A percentile compares a stretch with the other conserved stretches of the same genome.
These are phyloP conservation scores for Mormyrops attenuatus DNA, from an alignment of 2,797 vertebrate species.

Conservation along the genomic window DNA sequence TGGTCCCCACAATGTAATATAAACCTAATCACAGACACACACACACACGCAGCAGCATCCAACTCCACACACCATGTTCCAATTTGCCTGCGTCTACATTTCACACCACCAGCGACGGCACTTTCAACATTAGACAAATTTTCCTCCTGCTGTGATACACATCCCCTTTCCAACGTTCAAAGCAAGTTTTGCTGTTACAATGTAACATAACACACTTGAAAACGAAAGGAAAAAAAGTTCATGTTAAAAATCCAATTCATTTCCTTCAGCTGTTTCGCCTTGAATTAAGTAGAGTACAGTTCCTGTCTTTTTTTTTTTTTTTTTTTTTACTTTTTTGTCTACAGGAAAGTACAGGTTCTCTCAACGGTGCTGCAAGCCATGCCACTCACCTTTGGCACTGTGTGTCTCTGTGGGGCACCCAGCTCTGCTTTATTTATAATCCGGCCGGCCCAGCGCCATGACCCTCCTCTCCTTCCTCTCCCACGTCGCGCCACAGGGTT, in stretches of 20 bases:
- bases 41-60: background rate
- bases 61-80: background rate
- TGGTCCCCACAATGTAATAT: background rate
- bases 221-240: background rate
- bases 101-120: background rate
- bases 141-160: conserved; percentile 1
- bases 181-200: background rate
- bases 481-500: conserved; percentile 66
- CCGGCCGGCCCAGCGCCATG: conserved; percentile 59
- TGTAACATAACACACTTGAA: background rate
- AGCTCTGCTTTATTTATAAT: conserved; percentile 71
- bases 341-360: conserved; percentile 47
- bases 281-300: background rate
- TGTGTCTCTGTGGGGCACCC: conserved; percentile 52
- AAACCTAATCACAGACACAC: background rate
- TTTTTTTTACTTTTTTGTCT: conserved; percentile 31
- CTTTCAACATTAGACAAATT: background rate
- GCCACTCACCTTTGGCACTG: conserved; percentile 62
- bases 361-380: conserved; percentile 51
- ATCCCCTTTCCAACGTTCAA: background rate
- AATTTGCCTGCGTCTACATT: background rate
- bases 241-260: background rate
- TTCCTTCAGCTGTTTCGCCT: background rate
- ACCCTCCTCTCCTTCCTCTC: conserved; percentile 57
- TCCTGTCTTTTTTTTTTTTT: background rate